Evolutionary conservation across 2,888 invertebrate species (phyloP), one percentile per base, ranked within the genome.

Genomic region (Drosophila histrio): DNA sequence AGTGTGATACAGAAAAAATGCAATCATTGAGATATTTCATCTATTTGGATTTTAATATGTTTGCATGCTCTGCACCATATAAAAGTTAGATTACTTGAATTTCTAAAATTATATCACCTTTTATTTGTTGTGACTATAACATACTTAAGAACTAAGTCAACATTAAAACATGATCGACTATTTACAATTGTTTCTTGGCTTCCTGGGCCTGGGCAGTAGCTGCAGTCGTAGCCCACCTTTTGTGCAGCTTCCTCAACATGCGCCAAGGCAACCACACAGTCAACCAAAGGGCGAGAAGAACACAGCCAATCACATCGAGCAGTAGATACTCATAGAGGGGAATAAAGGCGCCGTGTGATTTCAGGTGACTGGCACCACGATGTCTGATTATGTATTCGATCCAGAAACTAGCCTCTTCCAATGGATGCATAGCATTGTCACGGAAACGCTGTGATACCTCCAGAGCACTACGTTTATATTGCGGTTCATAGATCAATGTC

Each of bases 351-450:
- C 91, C 91, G 5, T 91, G 80, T 0, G 92, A 92, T 59, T 91
- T 92, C 22, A 93, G 77, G 53, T 92, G 89, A 1, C 78, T 68
- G 0, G 92, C 92, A 0, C 92, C 92, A 3, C 91, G 89, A 70
- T 93, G 90, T 38, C 92, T 84, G 6, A 90, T 92, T 0, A 94
- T 92, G 87, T 94, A 94, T 85, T 94, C 94, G 30, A 94, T 92
- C 94, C 94, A 94, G 87, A 92, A 94, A 46, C 93, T 92, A 9
- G 94, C 93, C 41, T 93, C 93, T 2, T 94, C 93, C 79, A 94
- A 81, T 1, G 94, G 93, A 56, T 92, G 92, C 63, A 93, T 89
- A 0, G 93, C 93, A 78, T 93, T 92, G 78, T 94, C 94, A 30
- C 91, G 91, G 86, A 93, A 94, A 13, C 92, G 87, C 15, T 85